Percentiles rank a stretch among this genome's conserved stretches.
Conservation (phyloP, 2,113 vertebrate genomes). For the Leptosomus discolor region DNA sequence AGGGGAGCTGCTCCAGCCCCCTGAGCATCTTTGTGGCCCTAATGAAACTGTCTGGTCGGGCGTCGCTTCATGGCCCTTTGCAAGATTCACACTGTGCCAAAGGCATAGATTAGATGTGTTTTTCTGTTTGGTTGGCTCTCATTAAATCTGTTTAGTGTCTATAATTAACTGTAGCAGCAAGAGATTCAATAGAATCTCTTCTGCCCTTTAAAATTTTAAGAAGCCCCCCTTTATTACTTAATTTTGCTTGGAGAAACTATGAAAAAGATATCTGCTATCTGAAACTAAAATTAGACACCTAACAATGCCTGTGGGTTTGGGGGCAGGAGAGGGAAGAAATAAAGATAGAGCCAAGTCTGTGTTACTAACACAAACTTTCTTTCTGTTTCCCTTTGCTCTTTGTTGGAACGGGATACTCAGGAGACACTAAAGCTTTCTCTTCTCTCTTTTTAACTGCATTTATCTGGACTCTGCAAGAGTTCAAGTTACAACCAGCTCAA, state of each 20-base stretch:
- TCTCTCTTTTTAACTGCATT: constrained; percentile 10
- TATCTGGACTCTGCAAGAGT: neutral
- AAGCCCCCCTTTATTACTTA: neutral
- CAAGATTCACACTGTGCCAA: neutral
- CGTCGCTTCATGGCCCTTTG: neutral
- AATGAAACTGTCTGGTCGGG: neutral
- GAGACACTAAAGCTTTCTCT: neutral
- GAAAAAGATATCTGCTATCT: neutral
- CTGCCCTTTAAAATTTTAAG: neutral
- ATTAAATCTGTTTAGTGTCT: neutral
- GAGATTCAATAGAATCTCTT: neutral
- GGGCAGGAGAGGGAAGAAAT: neutral
- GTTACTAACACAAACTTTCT: neutral
- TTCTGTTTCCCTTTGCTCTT: constrained; percentile 5
- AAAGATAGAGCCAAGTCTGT: neutral
- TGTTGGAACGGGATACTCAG: neutral
- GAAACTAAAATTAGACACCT: neutral
- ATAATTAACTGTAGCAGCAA: neutral
- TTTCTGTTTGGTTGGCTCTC: neutral
- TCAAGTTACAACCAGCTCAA: neutral
- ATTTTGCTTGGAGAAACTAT: neutral
- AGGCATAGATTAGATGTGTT: neutral
- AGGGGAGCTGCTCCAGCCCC: too few relatives aligned
- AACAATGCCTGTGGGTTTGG: neutral
- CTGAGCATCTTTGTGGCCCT: too few relatives aligned